Evolutionary conservation across 1,140 invertebrate species (phyloP).

Genomic region (Oryctes rhinoceros): DNA sequence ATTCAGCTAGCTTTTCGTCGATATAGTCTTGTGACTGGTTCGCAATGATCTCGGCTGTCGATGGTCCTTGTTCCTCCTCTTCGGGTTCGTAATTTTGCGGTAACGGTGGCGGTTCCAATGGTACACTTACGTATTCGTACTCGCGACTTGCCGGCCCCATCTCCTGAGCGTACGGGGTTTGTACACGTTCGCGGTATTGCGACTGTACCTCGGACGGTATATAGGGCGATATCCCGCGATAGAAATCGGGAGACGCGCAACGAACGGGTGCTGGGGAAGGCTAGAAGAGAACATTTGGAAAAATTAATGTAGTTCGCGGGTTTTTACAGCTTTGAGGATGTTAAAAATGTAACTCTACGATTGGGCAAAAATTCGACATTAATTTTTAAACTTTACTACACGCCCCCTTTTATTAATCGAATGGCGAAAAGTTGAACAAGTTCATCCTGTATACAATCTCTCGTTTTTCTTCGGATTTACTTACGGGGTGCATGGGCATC

Average conservation of each 20-base stretch:
- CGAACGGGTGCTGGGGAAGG: slow-evolving; percentile 57
- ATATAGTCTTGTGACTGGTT: slow-evolving; percentile 93
- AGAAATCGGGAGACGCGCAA: slow-evolving; percentile 54
- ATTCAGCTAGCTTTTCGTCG: slow-evolving; percentile 92
- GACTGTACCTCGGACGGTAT: slow-evolving; percentile 50
- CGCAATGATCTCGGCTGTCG: slow-evolving; percentile 90
- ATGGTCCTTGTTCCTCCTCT: slow-evolving; percentile 76
- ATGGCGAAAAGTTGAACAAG: no score
- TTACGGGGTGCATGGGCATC: slow-evolving; percentile 61
- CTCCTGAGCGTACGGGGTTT: slow-evolving; percentile 69
- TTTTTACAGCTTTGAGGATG: neutral
- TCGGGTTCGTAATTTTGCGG: slow-evolving; percentile 61
- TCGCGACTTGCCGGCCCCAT: slow-evolving; percentile 66
- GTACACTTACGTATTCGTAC: slow-evolving; percentile 73
- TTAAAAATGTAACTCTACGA: no score
- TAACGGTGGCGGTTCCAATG: slow-evolving; percentile 73
- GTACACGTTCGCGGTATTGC: slow-evolving; percentile 61
- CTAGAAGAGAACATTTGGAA: slow-evolving; percentile 46
- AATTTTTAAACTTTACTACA: no score
- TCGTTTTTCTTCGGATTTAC: slow-evolving; percentile 41
- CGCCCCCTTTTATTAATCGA: no score
- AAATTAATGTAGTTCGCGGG: neutral
- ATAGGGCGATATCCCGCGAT: slow-evolving; percentile 54
- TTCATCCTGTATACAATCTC: no score
- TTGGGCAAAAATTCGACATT: no score